Conservation (phyloP, 2,113 vertebrate genomes). For the Oxyruncus cristatus region DNA sequence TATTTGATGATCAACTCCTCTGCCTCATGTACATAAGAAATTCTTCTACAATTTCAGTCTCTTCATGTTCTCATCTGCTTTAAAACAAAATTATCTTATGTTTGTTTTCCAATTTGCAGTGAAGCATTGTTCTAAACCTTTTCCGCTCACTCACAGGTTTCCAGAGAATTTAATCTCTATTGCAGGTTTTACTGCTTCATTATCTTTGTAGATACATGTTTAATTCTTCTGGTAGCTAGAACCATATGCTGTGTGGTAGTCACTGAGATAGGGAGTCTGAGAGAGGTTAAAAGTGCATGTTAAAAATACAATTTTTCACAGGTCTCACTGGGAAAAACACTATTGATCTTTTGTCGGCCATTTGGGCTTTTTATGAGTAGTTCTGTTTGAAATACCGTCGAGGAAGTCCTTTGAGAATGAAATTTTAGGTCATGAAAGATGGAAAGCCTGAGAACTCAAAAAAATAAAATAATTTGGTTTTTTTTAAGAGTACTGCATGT, state of each 20-base stretch:
- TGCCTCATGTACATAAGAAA: not conserved
- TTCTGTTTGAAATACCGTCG: not conserved
- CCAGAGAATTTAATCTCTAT: not conserved
- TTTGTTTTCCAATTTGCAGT: not conserved
- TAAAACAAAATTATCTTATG: not conserved
- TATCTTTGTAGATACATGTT: not conserved
- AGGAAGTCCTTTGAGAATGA: not conserved
- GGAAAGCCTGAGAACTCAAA: not conserved
- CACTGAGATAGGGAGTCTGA: not conserved
- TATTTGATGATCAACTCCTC: not conserved
- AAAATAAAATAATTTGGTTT: not conserved
- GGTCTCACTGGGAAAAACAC: not conserved
- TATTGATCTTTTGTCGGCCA: not conserved
- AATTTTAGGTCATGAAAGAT: not conserved
- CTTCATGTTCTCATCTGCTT: not conserved
- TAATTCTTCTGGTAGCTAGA: not conserved
- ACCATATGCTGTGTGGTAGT: not conserved
- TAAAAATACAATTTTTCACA: constrained; percentile 16
- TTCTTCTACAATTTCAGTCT: not conserved
- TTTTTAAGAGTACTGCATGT: not conserved
- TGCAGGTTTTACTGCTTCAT: not conserved
- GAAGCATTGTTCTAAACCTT: not conserved
- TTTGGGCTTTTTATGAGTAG: constrained; percentile 8
- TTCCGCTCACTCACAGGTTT: not conserved
- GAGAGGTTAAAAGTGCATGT: not conserved